These are phyloP conservation scores for Gymnoscopelus braueri DNA, from an alignment of 2,797 vertebrate genomes.

Conservation along the genomic window DNA sequence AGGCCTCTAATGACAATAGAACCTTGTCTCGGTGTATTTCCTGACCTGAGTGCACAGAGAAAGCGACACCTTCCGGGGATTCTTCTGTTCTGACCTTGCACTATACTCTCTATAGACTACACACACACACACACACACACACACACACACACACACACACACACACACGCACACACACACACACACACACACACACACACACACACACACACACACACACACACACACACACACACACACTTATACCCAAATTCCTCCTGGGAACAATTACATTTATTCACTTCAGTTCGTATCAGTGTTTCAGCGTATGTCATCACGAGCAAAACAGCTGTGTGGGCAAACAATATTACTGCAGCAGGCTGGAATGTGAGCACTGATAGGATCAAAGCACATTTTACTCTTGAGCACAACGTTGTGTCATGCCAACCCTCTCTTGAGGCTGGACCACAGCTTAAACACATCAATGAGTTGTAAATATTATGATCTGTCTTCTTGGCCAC, in stretches of 20 bases:
- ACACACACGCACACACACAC: slow-evolving; percentile 24
- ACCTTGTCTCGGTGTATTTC: slow-evolving; percentile 58
- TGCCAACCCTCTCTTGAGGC: background rate
- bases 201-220: slow-evolving; percentile 24
- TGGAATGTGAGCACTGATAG: slow-evolving; percentile 14
- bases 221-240: slow-evolving; percentile 13
- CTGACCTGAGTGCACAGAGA: slow-evolving; percentile 50
- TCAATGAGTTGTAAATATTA: background rate
- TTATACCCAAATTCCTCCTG: slow-evolving; percentile 10
- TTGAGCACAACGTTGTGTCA: slow-evolving; percentile 1
- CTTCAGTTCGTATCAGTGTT: slow-evolving; percentile 38
- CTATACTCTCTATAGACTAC: no score
- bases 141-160: slow-evolving; percentile 14
- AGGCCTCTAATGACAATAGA: slow-evolving; percentile 50
- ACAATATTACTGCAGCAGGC: slow-evolving; percentile 38
- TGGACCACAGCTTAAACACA: background rate
- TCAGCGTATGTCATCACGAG: slow-evolving; percentile 18
- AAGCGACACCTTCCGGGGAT: slow-evolving; percentile 70
- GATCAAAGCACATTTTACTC: slow-evolving; percentile 33
- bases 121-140: slow-evolving; percentile 24
- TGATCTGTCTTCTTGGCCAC: background rate
- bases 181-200: slow-evolving; percentile 24
- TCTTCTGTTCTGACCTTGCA: slow-evolving; percentile 49
- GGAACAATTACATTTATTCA: slow-evolving; percentile 37
- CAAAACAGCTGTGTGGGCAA: slow-evolving; percentile 17